Conservation (phyloP, 2,888 invertebrate genomes). For the Drosophila barbarae region DNA sequence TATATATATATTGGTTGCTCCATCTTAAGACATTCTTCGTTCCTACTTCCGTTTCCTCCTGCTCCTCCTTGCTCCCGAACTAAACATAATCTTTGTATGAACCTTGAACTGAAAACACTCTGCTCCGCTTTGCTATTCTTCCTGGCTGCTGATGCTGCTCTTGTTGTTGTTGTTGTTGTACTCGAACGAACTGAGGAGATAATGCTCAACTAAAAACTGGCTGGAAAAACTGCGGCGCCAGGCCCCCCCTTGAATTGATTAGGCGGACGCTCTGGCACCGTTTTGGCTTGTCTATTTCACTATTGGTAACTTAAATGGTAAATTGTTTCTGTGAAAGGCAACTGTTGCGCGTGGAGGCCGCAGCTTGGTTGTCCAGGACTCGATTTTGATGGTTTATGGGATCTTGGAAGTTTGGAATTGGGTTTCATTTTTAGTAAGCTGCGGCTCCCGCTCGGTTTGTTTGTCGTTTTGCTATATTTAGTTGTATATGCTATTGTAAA, state of each 20-base stretch:
- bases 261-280: constrained; percentile 33
- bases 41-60: constrained; percentile 27
- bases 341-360: constrained; percentile 63
- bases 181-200: constrained; percentile 51
- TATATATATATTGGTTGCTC: constrained; percentile 20
- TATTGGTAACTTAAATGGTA: constrained; percentile 73
- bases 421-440: constrained; percentile 20
- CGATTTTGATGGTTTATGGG: neutral
- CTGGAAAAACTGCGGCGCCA: constrained; percentile 55
- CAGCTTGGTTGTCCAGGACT: constrained; percentile 36
- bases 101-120: constrained; percentile 55
- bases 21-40: constrained; percentile 41
- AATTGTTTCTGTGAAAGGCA: constrained; percentile 74
- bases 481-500: constrained; percentile 74
- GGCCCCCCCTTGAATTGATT: constrained; percentile 12
- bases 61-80: constrained; percentile 43
- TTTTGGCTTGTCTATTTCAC: constrained; percentile 67
- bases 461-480: constrained; percentile 73
- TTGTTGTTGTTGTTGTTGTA: constrained; percentile 50
- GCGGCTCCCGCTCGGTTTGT: constrained; percentile 61
- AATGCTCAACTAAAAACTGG: constrained; percentile 66
- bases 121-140: constrained; percentile 29
- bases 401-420: neutral
- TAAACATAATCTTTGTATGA: constrained; percentile 71
- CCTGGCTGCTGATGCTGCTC: neutral